Evolutionary conservation across 2,888 invertebrate species (phyloP).

Genomic region (Harpagoxenus sublaevis): DNA sequence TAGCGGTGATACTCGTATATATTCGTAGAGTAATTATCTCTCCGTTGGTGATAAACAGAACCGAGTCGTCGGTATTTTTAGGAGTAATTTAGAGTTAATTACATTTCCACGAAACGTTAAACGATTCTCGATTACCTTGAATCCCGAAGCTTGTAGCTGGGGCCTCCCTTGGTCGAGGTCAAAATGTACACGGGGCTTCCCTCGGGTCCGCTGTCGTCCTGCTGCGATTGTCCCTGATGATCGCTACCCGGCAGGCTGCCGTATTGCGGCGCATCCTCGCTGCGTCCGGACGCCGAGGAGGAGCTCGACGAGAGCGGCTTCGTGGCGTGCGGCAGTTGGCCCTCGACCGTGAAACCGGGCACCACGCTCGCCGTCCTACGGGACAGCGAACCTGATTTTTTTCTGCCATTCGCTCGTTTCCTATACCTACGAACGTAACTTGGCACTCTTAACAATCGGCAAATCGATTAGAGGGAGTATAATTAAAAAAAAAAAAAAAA

Average conservation of each 20-base stretch:
- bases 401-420: slow-evolving; percentile 84
- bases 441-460: slow-evolving; percentile 76
- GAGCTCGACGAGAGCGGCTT: slow-evolving; percentile 83
- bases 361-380: slow-evolving; percentile 84
- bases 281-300: slow-evolving; percentile 84
- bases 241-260: slow-evolving; percentile 82
- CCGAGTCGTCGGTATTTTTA: neutral
- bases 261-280: slow-evolving; percentile 83
- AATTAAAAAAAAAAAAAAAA: neutral
- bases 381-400: slow-evolving; percentile 84
- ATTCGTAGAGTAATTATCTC: neutral
- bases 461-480: neutral
- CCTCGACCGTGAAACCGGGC: slow-evolving; percentile 79
- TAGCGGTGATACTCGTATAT: neutral
- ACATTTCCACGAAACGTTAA: neutral
- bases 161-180: slow-evolving; percentile 84
- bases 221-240: slow-evolving; percentile 84
- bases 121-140: slow-evolving; percentile 88
- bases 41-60: neutral
- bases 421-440: slow-evolving; percentile 83
- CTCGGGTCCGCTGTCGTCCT: slow-evolving; percentile 85
- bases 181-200: slow-evolving; percentile 84
- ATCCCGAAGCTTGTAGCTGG: slow-evolving; percentile 90
- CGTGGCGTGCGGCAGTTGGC: slow-evolving; percentile 75
- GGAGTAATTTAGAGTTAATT: slow-evolving; percentile 3